Conservation (phyloP, 2,888 invertebrate genomes). For the Apamea sordens region DNA sequence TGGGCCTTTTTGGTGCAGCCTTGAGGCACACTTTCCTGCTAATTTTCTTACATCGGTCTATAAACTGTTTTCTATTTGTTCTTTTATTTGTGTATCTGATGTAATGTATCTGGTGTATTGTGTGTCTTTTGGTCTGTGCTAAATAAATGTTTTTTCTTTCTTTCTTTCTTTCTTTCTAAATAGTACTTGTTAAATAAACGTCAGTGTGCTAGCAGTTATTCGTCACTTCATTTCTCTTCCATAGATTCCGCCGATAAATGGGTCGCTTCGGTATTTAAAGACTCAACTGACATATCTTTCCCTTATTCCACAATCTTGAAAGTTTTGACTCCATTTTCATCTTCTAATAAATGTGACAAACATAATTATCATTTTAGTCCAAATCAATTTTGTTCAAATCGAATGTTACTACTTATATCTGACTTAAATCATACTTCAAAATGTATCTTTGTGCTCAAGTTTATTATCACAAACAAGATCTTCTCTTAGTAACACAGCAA, state of each 20-base stretch:
- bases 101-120: too few species aligned
- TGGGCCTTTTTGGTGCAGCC: too few species aligned
- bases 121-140: too few species aligned
- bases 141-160: too few species aligned
- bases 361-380: background rate
- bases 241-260: background rate
- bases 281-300: background rate
- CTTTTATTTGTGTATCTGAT: too few species aligned
- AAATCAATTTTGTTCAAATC: background rate
- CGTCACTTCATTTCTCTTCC: background rate
- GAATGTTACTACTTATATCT: background rate
- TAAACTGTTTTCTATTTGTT: too few species aligned
- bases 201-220: background rate
- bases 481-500: slow-evolving; percentile 4
- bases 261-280: background rate
- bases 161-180: too few species aligned
- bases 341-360: background rate
- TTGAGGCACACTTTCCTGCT: too few species aligned
- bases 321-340: background rate
- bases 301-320: background rate
- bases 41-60: too few species aligned
- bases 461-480: slow-evolving; percentile 18
- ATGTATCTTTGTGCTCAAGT: background rate
- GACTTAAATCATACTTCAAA: background rate
- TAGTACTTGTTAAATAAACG: background rate